Base-by-base conservation (phyloP, 2,888 invertebrate species). In the Synanthedon formicaeformis region DNA sequence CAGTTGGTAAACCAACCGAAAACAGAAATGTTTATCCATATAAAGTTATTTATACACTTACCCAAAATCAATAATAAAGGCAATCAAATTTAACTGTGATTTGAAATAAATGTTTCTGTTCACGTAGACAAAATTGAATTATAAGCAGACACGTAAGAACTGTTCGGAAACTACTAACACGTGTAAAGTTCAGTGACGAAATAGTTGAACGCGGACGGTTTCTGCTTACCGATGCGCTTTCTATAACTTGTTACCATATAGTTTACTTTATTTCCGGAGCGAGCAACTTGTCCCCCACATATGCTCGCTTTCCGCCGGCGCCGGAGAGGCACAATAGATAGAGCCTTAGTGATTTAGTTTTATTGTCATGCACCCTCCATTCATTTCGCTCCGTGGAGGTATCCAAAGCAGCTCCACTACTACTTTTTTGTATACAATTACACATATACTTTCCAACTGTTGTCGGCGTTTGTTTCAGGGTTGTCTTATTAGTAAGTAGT, bases 271-370 rank as follows among this genome's bases (percentile, higher is more conserved):
- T 82, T 76, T 81, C 79, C 80, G 73, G 64, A 60, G 65, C 65
- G 73, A 69, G 72, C 74, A 76, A 77, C 76, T 81, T 78, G 77
- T 77, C 82, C 82, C 81, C 77, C 70, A 69, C 81, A 80, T 81
- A 82, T 71, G 85, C 66, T 71, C 71, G 77, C 77, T 78, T 82
- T 86, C 86, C 86, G 86, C 79, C 85, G 86, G 86, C 86, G 86
- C 83, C 86, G 78, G 68, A 68, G 71, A 66, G 69, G 72, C 74
- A 85, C 83, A 84, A 82, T 81, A 72, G 77, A 68, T 69, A 71
- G 65, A 74, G 78, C 71, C 76, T 78, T 75, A 67, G 81, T 85
- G 85, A 86, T 86, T 85, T 86, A 86, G 78, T 82, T 86, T 86
- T 85, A 86, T 85, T 86, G 81, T 85, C 76, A 78, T 84, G 77